These are phyloP conservation scores for Mormyrops boulengeri DNA, from an alignment of 2,797 vertebrate genomes.

Conservation along the genomic window DNA sequence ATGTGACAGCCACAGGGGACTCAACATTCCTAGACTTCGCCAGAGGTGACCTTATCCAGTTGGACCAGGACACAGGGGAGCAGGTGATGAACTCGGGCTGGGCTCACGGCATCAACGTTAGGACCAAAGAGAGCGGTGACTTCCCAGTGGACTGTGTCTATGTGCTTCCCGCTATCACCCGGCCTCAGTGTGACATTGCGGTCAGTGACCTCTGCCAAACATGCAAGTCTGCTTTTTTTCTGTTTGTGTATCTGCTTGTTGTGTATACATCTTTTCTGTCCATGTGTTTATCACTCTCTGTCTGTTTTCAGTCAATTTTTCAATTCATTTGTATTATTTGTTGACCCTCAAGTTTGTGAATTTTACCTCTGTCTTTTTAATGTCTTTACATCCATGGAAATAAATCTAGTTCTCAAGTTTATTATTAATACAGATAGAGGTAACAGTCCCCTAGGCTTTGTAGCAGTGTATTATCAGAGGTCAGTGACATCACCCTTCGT, in stretches of 20 bases:
- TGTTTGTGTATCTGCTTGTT: neutral
- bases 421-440: neutral
- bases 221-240: neutral
- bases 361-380: neutral
- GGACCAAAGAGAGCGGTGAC: constrained; percentile 69
- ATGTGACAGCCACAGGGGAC: constrained; percentile 67
- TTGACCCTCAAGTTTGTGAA: neutral
- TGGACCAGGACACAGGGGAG: constrained; percentile 85
- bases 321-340: neutral
- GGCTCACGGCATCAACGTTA: constrained; percentile 67
- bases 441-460: neutral
- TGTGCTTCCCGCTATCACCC: constrained; percentile 66
- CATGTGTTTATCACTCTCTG: neutral
- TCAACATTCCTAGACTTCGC: constrained; percentile 82
- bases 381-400: neutral
- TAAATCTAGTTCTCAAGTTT: neutral
- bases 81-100: constrained; percentile 74
- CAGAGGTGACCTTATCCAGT: constrained; percentile 85
- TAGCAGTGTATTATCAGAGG: neutral
- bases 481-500: neutral
- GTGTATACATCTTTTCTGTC: neutral
- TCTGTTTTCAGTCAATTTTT: neutral
- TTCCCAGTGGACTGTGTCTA: constrained; percentile 71
- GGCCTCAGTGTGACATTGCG: constrained; percentile 63
- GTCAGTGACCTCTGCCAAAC: constrained; percentile 44